These are phyloP conservation scores for Scomberomorus guttatus DNA, from an alignment of 2,797 vertebrate species.

Conservation along the genomic window DNA sequence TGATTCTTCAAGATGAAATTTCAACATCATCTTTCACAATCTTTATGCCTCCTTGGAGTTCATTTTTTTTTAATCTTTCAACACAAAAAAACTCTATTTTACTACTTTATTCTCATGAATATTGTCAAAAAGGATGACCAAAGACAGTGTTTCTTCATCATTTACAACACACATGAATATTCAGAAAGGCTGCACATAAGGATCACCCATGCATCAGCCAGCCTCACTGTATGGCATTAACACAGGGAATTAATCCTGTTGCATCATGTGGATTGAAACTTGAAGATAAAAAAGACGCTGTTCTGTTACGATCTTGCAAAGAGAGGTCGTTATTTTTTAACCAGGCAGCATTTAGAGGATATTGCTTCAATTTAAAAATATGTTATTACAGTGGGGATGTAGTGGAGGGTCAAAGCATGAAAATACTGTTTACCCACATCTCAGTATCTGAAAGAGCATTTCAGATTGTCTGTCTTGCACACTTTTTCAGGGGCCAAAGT, in stretches of 20 bases:
- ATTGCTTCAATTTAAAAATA: background rate
- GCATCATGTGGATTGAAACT: conserved; percentile 38
- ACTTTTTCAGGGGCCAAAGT: background rate
- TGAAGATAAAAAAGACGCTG: conserved; percentile 20
- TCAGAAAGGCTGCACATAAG: conserved; percentile 2
- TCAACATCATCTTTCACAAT: background rate
- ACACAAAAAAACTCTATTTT: conserved; percentile 1
- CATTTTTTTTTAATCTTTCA: background rate
- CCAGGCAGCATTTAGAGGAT: background rate
- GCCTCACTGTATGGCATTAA: background rate
- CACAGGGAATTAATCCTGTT: conserved; percentile 22
- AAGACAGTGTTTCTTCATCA: background rate
- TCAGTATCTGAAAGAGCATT: background rate
- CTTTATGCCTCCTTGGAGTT: conserved; percentile 5
- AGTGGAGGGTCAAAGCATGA: background rate
- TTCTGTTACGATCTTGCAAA: background rate
- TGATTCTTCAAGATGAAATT: too few species aligned
- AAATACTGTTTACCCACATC: background rate
- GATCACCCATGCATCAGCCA: conserved; percentile 3
- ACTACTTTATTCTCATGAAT: background rate
- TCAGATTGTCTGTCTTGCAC: background rate
- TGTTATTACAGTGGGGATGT: background rate
- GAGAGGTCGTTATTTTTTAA: background rate
- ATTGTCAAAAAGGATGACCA: background rate
- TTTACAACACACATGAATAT: background rate